phyloP scores from a whole-genome alignment of 2,797 vertebrate genomes.

The Urosaurus nigricauda region DNA sequence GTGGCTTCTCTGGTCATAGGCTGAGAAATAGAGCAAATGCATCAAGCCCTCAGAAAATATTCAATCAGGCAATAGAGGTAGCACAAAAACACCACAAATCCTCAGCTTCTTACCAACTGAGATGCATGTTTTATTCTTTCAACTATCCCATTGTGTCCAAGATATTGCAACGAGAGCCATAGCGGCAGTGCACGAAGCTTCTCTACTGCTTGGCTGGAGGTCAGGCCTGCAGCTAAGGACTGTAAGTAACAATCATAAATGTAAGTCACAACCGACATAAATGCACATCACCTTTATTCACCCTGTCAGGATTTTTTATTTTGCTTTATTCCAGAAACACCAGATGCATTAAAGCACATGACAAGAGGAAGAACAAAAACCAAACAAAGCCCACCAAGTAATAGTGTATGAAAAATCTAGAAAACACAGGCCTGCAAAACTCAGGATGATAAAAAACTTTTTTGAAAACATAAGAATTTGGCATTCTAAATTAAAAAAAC shows the following conservation, averaged over 20 bases:
- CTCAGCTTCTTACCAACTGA: conserved; percentile 83
- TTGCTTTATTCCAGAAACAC: not conserved
- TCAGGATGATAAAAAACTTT: too few relatives aligned
- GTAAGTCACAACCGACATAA: not conserved
- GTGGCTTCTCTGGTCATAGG: conserved; percentile 16
- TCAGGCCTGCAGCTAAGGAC: conserved; percentile 93
- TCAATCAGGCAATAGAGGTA: not conserved
- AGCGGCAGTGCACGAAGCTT: conserved; percentile 93
- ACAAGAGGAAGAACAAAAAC: not conserved
- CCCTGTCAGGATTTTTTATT: not conserved
- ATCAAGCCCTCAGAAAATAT: not conserved
- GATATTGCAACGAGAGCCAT: conserved; percentile 95
- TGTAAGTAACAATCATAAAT: conserved; percentile 64
- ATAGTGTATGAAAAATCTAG: not conserved
- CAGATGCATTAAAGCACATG: too few relatives aligned
- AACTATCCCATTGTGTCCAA: conserved; percentile 92
- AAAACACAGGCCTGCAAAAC: too few relatives aligned
- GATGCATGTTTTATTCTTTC: conserved; percentile 89
- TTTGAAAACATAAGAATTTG: too few relatives aligned
- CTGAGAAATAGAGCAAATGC: not conserved
- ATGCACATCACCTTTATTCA: not conserved
- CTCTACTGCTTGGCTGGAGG: conserved; percentile 90
- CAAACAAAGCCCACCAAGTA: not conserved
- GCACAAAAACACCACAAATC: not conserved
- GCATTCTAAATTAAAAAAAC: too few relatives aligned